These are phyloP conservation scores for Euthynnus affinis DNA, from an alignment of 2,797 vertebrate species.

Conservation along the genomic window DNA sequence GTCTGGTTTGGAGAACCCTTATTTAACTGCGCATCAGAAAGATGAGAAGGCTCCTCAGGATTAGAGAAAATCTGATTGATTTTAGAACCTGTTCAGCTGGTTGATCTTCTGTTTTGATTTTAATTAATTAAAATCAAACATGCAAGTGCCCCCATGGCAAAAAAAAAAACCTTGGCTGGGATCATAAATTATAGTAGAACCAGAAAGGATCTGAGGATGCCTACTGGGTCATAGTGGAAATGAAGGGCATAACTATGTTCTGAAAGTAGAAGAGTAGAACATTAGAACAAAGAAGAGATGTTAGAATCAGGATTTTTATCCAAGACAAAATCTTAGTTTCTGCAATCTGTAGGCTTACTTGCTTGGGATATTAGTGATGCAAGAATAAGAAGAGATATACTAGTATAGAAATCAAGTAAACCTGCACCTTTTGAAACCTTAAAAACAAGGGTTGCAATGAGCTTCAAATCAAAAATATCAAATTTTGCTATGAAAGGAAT, in stretches of 20 bases:
- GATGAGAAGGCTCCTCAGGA: constrained; percentile 42
- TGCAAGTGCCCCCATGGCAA: constrained; percentile 30
- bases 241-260: constrained; percentile 38
- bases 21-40: constrained; percentile 42
- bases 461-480: not conserved
- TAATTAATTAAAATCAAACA: constrained; percentile 74
- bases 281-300: constrained; percentile 44
- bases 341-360: not conserved
- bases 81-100: constrained; percentile 65
- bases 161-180: constrained; percentile 39
- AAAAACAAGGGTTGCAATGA: not conserved
- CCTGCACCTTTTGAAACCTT: not conserved
- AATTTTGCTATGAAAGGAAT: not conserved
- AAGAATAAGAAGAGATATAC: not conserved
- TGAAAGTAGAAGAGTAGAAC: constrained; percentile 52
- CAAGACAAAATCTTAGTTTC: not conserved
- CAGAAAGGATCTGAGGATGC: constrained; percentile 43
- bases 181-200: constrained; percentile 53
- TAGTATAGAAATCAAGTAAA: constrained; percentile 1
- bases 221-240: constrained; percentile 50
- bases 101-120: constrained; percentile 72
- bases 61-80: constrained; percentile 55
- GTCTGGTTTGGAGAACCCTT: constrained; percentile 43
- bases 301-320: constrained; percentile 11
- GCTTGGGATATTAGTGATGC: not conserved